Evolutionary conservation across 2,888 invertebrate genomes (phyloP), one percentile per base, ranked within the genome.

Genomic region (Dascillus cervinus): DNA sequence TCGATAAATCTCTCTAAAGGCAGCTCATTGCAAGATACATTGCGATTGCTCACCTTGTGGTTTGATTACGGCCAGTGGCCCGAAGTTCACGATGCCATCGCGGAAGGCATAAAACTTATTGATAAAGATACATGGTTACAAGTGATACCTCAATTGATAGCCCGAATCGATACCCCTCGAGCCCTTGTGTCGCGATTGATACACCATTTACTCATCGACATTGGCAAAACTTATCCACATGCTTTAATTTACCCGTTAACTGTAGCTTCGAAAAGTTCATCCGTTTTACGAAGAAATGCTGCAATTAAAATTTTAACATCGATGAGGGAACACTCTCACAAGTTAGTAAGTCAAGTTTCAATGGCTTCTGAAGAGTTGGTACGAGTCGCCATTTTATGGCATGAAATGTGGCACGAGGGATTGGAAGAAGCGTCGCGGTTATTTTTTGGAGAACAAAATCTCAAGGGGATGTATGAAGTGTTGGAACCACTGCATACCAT

Each of bases 71-170:
- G 96, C 0, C 90, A 96, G 44, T 82, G 87, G 66, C 79, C 84
- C 0, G 89, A 91, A 47, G 96, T 98, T 0, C 87, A 92, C 56
- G 92, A 95, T 43, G 92, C 94, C 0, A 76, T 99, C 20, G 75
- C 82, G 1, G 94, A 92, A 49, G 95, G 95, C 1, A 85, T 97
- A 44, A 78, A 88, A 47, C 77, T 86, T 2, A 94, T 97, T 21
- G 92, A 95, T 57, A 91, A 98, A 39, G 94, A 96, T 55, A 97
- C 95, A 2, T 99, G 98, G 98, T 72, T 99, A 5, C 97, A 98
- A 73, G 96, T 99, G 0, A 96, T 99, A 47, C 98, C 98, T 0
- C 98, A 99, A 61, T 69, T 99, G 14, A 98, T 99, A 44, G 97
- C 98, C 0, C 76, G 98, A 29, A 96, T 99, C 39, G 98, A 99